Evolutionary conservation across 2,113 vertebrate species (phyloP).

Genomic region (Clarias macrocephalus): DNA sequence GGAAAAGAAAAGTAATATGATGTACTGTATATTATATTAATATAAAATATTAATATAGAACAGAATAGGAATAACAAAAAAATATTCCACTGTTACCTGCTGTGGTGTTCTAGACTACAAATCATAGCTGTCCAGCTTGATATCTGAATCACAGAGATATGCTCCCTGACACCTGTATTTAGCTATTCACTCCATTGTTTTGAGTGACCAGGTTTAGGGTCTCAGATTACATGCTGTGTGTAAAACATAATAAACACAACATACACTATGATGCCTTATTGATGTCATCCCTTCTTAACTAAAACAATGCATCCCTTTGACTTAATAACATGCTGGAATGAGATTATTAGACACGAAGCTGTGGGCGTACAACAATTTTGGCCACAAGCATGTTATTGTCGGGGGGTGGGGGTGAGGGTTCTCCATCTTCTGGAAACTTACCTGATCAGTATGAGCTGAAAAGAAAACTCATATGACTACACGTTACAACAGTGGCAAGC

Average conservation of each 20-base stretch:
- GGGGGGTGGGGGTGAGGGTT: too few relatives aligned
- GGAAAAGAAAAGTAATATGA: too few relatives aligned
- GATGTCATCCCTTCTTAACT: neutral
- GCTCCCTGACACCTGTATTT: slow-evolving; percentile 17
- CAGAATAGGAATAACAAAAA: neutral
- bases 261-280: neutral
- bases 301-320: neutral
- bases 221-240: neutral
- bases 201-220: neutral
- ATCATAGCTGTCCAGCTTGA: neutral
- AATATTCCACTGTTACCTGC: neutral
- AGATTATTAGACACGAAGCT: neutral
- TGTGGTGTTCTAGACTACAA: neutral
- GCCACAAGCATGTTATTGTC: neutral
- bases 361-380: too few relatives aligned
- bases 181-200: neutral
- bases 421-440: neutral
- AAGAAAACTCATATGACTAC: neutral
- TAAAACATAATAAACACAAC: slow-evolving; percentile 13
- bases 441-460: neutral
- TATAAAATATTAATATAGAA: too few relatives aligned
- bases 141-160: neutral
- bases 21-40: too few relatives aligned
- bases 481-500: neutral
- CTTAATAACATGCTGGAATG: neutral